Conservation (phyloP, 2,888 invertebrate genomes). For the Aproaerema taeniolella region DNA sequence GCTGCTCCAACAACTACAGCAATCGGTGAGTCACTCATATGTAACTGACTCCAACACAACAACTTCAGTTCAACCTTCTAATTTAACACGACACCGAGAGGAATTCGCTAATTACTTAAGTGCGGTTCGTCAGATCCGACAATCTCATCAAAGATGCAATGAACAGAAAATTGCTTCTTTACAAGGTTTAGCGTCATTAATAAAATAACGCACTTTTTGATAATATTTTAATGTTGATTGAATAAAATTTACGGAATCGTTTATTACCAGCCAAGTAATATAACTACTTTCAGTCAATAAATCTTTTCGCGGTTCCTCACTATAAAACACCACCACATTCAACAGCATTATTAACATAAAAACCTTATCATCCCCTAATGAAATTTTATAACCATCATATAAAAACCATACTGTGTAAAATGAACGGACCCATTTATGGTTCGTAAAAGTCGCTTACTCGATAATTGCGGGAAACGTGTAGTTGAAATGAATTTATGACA, state of each 20-base stretch:
- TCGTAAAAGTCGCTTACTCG: constrained; percentile 21
- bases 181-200: too few species aligned
- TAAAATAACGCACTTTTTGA: too few species aligned
- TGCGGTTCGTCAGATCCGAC: too few species aligned
- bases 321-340: constrained; percentile 6
- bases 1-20: constrained; percentile 53
- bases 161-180: too few species aligned
- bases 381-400: constrained; percentile 28
- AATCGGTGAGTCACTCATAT: constrained; percentile 45
- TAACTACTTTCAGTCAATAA: too few species aligned
- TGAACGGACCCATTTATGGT: constrained; percentile 18
- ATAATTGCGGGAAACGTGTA: constrained; percentile 32
- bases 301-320: constrained; percentile 2
- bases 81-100: neutral
- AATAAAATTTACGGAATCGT: too few species aligned
- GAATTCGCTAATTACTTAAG: too few species aligned
- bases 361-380: constrained; percentile 27
- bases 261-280: too few species aligned
- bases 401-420: constrained; percentile 26
- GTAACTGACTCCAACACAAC: too few species aligned
- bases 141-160: too few species aligned
- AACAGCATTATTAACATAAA: constrained; percentile 21
- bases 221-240: too few species aligned
- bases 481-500: constrained; percentile 30
- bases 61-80: neutral